Conservation (phyloP, 2,113 vertebrate genomes). For the Zootoca vivipara region DNA sequence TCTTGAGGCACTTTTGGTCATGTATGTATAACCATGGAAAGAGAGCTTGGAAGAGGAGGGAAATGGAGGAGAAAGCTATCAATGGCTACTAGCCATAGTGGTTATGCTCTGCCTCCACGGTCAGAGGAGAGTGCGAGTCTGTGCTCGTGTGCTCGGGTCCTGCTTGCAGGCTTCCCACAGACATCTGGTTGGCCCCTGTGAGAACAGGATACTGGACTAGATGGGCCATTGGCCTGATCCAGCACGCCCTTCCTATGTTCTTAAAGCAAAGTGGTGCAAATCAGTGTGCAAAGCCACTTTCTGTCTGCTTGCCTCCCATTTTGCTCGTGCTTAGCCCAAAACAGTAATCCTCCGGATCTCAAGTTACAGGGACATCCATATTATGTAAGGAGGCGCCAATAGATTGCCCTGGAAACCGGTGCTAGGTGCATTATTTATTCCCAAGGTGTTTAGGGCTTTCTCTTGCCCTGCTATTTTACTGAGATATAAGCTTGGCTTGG, state of each 20-base stretch:
- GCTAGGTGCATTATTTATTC: accelerated
- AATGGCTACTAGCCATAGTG: background rate
- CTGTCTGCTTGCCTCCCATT: too few relatives aligned
- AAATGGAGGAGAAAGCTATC: background rate
- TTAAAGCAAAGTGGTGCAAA: background rate
- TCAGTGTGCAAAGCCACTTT: background rate
- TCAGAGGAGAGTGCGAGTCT: too few relatives aligned
- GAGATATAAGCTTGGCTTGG: background rate
- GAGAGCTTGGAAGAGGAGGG: background rate
- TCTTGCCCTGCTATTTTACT: accelerated
- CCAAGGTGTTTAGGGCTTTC: background rate
- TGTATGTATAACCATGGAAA: background rate
- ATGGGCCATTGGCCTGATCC: too few relatives aligned
- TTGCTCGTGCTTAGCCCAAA: background rate
- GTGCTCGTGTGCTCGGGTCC: too few relatives aligned
- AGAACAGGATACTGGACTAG: too few relatives aligned
- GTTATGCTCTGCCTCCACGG: too few relatives aligned
- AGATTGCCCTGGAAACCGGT: background rate
- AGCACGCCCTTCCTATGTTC: too few relatives aligned
- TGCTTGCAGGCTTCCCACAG: too few relatives aligned
- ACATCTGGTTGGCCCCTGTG: too few relatives aligned
- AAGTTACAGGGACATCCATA: background rate
- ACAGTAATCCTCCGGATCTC: background rate
- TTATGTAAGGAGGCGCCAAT: background rate
- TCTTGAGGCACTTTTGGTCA: background rate